phyloP scores from a whole-genome alignment of 2,797 vertebrate genomes.

The Anas acuta region DNA sequence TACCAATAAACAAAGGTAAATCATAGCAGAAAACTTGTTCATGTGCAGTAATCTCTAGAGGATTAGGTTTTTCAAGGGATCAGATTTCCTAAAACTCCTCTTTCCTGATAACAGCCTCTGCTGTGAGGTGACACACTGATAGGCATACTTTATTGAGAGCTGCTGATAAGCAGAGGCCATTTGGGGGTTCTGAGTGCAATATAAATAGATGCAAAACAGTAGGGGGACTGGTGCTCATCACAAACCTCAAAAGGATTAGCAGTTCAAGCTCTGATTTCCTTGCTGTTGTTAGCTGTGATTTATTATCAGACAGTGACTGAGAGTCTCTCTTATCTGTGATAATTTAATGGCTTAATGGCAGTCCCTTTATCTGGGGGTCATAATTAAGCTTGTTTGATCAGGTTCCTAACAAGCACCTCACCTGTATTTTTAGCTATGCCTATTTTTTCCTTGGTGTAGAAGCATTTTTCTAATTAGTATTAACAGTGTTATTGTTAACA shows the following conservation, averaged over 20 bases:
- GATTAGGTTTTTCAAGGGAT: slow-evolving; percentile 79
- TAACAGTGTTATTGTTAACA: slow-evolving; percentile 66
- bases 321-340: slow-evolving; percentile 75
- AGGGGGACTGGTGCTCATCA: slow-evolving; percentile 68
- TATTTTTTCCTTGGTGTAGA: slow-evolving; percentile 27
- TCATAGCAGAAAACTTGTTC: slow-evolving; percentile 68
- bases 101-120: slow-evolving; percentile 73
- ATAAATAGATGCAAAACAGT: slow-evolving; percentile 80
- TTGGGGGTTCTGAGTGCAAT: slow-evolving; percentile 70
- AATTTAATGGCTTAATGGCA: slow-evolving; percentile 79
- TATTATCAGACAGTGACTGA: slow-evolving; percentile 75
- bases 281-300: slow-evolving; percentile 73
- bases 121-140: slow-evolving; percentile 75
- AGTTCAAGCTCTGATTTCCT: slow-evolving; percentile 72
- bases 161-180: slow-evolving; percentile 79
- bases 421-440: slow-evolving; percentile 55
- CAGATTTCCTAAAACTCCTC: slow-evolving; percentile 76
- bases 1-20: slow-evolving; percentile 77
- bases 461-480: slow-evolving; percentile 64
- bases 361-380: slow-evolving; percentile 78
- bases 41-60: slow-evolving; percentile 69
- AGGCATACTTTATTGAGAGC: slow-evolving; percentile 81
- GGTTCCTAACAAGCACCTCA: slow-evolving; percentile 73
- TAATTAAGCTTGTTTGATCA: slow-evolving; percentile 81
- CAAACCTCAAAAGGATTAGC: slow-evolving; percentile 79